These are phyloP conservation scores for Coelopa frigida DNA, from an alignment of 1,140 invertebrate genomes.

Conservation along the genomic window DNA sequence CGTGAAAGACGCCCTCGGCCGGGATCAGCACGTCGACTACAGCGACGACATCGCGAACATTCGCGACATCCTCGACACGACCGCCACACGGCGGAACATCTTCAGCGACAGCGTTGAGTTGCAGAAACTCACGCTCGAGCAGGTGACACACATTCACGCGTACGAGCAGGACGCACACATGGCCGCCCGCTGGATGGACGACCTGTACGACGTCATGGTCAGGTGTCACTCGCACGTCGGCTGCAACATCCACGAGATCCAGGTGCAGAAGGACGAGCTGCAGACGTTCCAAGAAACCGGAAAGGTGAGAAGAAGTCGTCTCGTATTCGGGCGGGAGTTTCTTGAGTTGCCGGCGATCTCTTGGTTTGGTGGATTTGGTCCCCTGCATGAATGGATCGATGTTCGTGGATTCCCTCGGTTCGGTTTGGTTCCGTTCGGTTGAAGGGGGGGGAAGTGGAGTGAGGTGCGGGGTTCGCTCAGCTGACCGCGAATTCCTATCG, in stretches of 20 bases:
- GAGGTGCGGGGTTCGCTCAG: no score
- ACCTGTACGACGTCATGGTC: constrained; percentile 63
- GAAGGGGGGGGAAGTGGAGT: no score
- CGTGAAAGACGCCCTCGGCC: constrained; percentile 68
- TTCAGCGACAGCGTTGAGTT: constrained; percentile 64
- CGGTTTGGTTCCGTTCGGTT: no score
- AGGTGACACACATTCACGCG: constrained; percentile 63
- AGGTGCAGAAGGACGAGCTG: constrained; percentile 66
- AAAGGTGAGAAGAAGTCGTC: constrained; percentile 48
- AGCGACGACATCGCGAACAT: constrained; percentile 64
- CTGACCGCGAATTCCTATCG: no score
- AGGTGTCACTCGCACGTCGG: constrained; percentile 65
- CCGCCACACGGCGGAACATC: constrained; percentile 56
- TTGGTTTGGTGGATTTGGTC: no score
- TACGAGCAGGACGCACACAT: constrained; percentile 70
- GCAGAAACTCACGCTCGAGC: constrained; percentile 66
- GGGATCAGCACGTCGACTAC: constrained; percentile 66
- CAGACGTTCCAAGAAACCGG: constrained; percentile 71
- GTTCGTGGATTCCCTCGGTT: no score
- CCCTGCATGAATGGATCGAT: no score
- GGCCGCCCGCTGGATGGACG: constrained; percentile 67
- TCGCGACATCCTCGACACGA: constrained; percentile 59
- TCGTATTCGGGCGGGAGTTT: background rate
- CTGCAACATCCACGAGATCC: constrained; percentile 63
- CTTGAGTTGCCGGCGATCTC: no score